Conservation (phyloP, 2,888 invertebrate species). For the Chymomyza caudatula region DNA sequence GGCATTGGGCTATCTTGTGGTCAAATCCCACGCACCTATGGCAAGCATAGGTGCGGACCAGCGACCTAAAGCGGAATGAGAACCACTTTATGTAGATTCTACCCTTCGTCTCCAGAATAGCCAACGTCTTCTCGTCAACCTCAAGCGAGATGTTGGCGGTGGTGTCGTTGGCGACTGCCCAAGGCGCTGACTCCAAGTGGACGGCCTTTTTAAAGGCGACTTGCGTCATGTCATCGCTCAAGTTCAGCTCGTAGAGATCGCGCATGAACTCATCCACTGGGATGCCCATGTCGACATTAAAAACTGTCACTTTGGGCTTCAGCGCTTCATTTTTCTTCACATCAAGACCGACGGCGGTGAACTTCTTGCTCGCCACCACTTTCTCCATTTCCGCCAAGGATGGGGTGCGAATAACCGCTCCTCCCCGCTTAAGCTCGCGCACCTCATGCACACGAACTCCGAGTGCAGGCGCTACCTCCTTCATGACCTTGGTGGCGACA, state of each 20-base stretch:
- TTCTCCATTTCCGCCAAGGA: slow-evolving; percentile 20
- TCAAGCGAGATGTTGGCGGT: neutral
- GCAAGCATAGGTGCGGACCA: slow-evolving; percentile 12
- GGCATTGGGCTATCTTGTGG: slow-evolving; percentile 21
- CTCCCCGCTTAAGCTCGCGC: slow-evolving; percentile 11
- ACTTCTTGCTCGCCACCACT: slow-evolving; percentile 21
- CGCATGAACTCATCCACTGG: slow-evolving; percentile 17
- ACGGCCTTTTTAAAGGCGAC: slow-evolving; percentile 10
- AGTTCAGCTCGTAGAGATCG: slow-evolving; percentile 18
- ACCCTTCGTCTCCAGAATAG: neutral
- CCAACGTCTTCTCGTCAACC: too few species aligned
- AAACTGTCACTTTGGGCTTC: slow-evolving; percentile 12
- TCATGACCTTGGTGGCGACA: neutral
- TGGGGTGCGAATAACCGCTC: slow-evolving; percentile 29
- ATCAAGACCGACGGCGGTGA: slow-evolving; percentile 13
- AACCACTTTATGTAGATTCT: slow-evolving; percentile 20
- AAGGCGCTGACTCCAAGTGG: slow-evolving; percentile 15
- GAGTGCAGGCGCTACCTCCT: neutral
- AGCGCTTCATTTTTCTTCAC: neutral
- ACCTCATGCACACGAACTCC: slow-evolving; percentile 4
- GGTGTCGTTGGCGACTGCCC: neutral
- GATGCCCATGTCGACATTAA: slow-evolving; percentile 15
- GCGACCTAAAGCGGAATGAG: slow-evolving; percentile 10
- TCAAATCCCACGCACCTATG: slow-evolving; percentile 26
- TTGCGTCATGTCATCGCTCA: neutral